A percentile compares a stretch with the other conserved stretches of the same genome.
Conservation (phyloP, 2,888 invertebrate species). For the Teleogryllus oceanicus region DNA sequence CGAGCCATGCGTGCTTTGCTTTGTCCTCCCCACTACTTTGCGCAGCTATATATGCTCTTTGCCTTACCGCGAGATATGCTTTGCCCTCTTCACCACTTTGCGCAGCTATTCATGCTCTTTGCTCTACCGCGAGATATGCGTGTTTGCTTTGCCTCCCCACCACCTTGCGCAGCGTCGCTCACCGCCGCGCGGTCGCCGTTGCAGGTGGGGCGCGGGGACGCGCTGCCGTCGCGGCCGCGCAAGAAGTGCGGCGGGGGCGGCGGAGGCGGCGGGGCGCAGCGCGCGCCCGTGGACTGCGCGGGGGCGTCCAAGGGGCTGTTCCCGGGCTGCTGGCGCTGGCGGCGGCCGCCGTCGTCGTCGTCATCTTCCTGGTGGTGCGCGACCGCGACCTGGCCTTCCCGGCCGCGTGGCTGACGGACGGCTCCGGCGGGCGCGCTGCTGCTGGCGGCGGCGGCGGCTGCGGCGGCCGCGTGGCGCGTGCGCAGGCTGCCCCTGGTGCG, state of each 20-base stretch:
- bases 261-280: conserved; percentile 22
- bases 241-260: conserved; percentile 19
- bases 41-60: no score
- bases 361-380: conserved; percentile 54
- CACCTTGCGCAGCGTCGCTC: no score
- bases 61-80: no score
- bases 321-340: conserved; percentile 54
- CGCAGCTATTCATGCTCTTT: no score
- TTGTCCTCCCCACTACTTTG: no score
- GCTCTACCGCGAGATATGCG: no score
- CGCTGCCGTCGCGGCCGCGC: neutral
- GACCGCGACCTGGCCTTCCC: conserved; percentile 51
- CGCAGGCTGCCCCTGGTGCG: conserved; percentile 48
- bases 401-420: conserved; percentile 51
- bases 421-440: conserved; percentile 50
- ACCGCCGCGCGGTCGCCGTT: no score
- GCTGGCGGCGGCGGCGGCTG: conserved; percentile 48
- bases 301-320: conserved; percentile 55
- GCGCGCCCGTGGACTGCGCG: conserved; percentile 48
- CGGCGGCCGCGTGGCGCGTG: conserved; percentile 46
- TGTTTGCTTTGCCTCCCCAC: no score
- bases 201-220: neutral
- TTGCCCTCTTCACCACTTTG: no score
- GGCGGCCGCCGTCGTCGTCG: conserved; percentile 52
- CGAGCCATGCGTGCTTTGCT: no score